A percentile compares a stretch with the other conserved stretches of the same genome.
Conservation (phyloP, 2,113 vertebrate species). For the Carassius auratus region DNA sequence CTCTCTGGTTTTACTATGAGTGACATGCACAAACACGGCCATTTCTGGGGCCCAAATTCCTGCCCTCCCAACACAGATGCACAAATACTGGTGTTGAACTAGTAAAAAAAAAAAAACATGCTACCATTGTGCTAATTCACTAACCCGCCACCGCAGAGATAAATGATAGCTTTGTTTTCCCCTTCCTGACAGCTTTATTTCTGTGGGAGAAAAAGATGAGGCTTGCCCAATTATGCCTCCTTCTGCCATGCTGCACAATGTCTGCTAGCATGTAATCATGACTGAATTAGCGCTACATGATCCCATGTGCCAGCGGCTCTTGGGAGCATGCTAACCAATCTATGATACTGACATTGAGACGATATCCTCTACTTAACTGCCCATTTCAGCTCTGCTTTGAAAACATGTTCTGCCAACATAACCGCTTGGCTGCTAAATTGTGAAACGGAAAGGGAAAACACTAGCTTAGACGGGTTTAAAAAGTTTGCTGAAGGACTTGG, state of each 20-base stretch:
- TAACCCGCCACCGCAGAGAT: constrained; percentile 27
- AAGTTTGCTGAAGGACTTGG: constrained; percentile 14
- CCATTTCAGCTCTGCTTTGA: constrained; percentile 46
- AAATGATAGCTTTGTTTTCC: constrained; percentile 41
- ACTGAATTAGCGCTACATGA: constrained; percentile 31
- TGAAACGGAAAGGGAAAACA: constrained; percentile 11
- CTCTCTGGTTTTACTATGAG: constrained; percentile 65
- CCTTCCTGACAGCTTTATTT: constrained; percentile 38
- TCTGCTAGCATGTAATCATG: constrained; percentile 34
- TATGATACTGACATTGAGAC: constrained; percentile 53
- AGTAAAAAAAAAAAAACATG: constrained; percentile 44
- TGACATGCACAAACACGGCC: constrained; percentile 76
- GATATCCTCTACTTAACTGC: constrained; percentile 44
- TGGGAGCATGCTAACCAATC: constrained; percentile 52
- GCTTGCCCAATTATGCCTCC: constrained; percentile 35
- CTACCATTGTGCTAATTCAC: constrained; percentile 40
- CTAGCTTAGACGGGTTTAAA: background rate
- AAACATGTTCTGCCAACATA: constrained; percentile 31
- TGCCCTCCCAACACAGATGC: constrained; percentile 60
- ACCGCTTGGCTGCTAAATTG: constrained; percentile 38
- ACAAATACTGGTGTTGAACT: constrained; percentile 48
- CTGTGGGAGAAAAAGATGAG: background rate
- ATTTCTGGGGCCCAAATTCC: constrained; percentile 62
- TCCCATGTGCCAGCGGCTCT: constrained; percentile 17
- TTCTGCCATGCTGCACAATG: constrained; percentile 30